A percentile compares a stretch with the other conserved stretches of the same genome.
phyloP scores from a whole-genome alignment of 2,797 vertebrate species.

The Epinephelus coioides region DNA sequence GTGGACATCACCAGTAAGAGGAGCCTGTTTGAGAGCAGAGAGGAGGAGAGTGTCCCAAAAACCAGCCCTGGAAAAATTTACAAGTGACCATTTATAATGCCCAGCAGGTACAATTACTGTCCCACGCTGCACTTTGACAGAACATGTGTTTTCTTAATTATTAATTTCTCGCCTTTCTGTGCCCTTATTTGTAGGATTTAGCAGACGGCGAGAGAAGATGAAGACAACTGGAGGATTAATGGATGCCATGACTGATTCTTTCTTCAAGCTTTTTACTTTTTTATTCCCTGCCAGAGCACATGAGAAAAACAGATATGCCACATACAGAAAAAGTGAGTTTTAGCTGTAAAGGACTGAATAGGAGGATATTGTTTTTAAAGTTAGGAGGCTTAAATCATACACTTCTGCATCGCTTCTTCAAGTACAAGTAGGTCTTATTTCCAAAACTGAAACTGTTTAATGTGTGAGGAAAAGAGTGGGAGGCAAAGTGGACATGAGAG shows the following conservation, averaged over 20 bases:
- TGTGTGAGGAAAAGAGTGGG: background rate
- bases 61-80: slow-evolving; percentile 42
- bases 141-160: background rate
- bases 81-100: slow-evolving; percentile 51
- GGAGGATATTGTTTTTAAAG: slow-evolving; percentile 24
- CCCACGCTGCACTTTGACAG: background rate
- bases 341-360: slow-evolving; percentile 26
- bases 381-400: slow-evolving; percentile 26
- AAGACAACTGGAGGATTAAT: slow-evolving; percentile 25
- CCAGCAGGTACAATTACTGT: slow-evolving; percentile 18
- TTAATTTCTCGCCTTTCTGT: background rate
- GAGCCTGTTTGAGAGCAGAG: slow-evolving; percentile 81
- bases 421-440: slow-evolving; percentile 4
- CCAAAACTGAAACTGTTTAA: background rate
- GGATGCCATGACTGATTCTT: slow-evolving; percentile 49
- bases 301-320: background rate
- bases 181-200: slow-evolving; percentile 16
- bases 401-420: slow-evolving; percentile 32
- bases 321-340: slow-evolving; percentile 1
- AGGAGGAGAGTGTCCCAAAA: slow-evolving; percentile 50
- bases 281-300: slow-evolving; percentile 26
- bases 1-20: slow-evolving; percentile 84
- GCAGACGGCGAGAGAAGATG: background rate
- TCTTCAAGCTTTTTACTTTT: slow-evolving; percentile 45
- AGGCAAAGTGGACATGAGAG: background rate